phyloP scores from a whole-genome alignment of 2,113 vertebrate genomes.

The Prunella fulvescens region DNA sequence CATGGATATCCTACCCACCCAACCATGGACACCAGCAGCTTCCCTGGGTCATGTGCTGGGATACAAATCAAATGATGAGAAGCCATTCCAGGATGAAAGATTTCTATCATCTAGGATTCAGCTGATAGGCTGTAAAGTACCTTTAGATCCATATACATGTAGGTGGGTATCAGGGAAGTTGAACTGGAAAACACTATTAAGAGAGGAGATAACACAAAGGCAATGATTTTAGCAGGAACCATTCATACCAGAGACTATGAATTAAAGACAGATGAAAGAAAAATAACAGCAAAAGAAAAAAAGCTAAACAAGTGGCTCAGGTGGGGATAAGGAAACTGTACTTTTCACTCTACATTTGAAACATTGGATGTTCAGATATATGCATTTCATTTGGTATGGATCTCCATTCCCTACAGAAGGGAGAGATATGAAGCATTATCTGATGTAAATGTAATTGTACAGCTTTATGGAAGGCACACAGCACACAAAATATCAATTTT shows the following conservation, averaged over 20 bases:
- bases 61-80: background rate
- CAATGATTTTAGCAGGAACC: background rate
- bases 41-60: background rate
- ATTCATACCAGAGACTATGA: background rate
- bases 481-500: background rate
- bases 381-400: background rate
- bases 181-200: background rate
- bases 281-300: background rate
- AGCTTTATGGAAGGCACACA: slow-evolving; percentile 14
- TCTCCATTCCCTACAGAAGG: background rate
- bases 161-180: background rate
- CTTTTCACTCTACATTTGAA: background rate
- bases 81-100: background rate
- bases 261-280: background rate
- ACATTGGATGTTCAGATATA: background rate
- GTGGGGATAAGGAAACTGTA: background rate
- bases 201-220: background rate
- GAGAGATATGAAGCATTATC: background rate
- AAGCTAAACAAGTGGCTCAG: background rate
- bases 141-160: background rate
- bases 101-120: background rate
- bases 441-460: slow-evolving; percentile 16
- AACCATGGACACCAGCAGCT: background rate
- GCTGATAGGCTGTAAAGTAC: background rate
- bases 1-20: background rate